Evolutionary conservation across 2,888 invertebrate genomes (phyloP), one percentile per base, ranked within the genome.

Genomic region (Bedellia somnulentella): DNA sequence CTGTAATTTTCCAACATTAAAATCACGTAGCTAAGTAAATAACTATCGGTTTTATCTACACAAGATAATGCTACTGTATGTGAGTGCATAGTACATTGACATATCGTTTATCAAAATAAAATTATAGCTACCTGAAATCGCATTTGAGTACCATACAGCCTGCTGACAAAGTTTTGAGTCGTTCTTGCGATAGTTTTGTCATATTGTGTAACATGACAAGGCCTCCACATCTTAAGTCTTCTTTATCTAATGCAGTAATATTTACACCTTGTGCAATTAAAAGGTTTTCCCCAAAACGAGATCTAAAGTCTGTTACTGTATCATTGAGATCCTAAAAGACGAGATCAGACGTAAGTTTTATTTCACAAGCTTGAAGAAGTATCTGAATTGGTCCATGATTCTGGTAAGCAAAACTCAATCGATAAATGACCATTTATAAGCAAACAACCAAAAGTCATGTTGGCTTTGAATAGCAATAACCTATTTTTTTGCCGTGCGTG

Each of bases 91-190:
- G n/a, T n/a, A n/a, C n/a, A n/a, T n/a, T n/a, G n/a, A n/a, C n/a
- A n/a, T n/a, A n/a, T n/a, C n/a, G n/a, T n/a, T n/a, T n/a, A n/a
- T n/a, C n/a, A n/a, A n/a, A n/a, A n/a, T n/a, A n/a, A n/a, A n/a
- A 18, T 18, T 18, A 18, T 27, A 32, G 18, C 44, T 56, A 71
- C 62, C 83, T 80, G 49, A 89, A 89, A 37, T 82, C 80, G 54
- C 88, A 89, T 51, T 83, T 85, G 50, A 88, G 87, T 28, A 88
- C 80, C 79, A 88, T 86, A 46, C 88, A 89, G 44, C 83, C 82
- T 3, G 81, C 80, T 1, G 86, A 80, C 42, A 82, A 66, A 25
- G 80, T 76, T 43, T 80, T 80, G 3, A 86, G 53, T 18, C 78
- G 60, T 40, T 73, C 70, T 40, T 79, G 76, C 4, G 80, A 79